These are phyloP conservation scores for Vollenhovia emeryi DNA, from an alignment of 1,140 invertebrate species.

Conservation along the genomic window DNA sequence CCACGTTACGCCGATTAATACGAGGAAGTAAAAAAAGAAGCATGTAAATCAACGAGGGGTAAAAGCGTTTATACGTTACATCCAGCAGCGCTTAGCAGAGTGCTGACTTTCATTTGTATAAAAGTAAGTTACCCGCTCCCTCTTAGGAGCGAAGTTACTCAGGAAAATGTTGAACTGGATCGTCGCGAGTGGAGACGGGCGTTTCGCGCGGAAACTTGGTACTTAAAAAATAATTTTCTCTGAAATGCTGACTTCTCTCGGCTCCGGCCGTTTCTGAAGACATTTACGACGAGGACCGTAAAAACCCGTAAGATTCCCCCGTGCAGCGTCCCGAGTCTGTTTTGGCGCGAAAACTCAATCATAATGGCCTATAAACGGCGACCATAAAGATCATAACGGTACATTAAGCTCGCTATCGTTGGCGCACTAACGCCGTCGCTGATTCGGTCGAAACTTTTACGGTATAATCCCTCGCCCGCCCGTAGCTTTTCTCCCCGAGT, in stretches of 20 bases:
- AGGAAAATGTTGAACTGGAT: background rate
- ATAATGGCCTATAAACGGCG: slow-evolving; percentile 81
- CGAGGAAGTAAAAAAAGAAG: background rate
- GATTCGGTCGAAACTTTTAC: slow-evolving; percentile 55
- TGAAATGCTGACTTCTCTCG: slow-evolving; percentile 22
- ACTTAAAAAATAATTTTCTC: slow-evolving; percentile 27
- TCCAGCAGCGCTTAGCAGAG: background rate
- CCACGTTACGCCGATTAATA: background rate
- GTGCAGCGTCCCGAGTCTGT: slow-evolving; percentile 42
- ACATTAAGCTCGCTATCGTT: slow-evolving; percentile 81
- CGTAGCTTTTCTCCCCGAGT: slow-evolving; percentile 18
- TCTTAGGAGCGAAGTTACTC: background rate
- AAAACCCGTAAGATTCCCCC: background rate
- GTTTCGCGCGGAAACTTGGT: background rate
- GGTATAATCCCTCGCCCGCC: slow-evolving; percentile 59
- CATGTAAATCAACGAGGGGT: background rate
- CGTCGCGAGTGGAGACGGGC: background rate
- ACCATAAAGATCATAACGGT: slow-evolving; percentile 84
- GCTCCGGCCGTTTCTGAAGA: background rate
- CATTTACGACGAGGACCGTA: slow-evolving; percentile 4
- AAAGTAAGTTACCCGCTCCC: background rate
- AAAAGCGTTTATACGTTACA: background rate
- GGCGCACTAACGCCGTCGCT: slow-evolving; percentile 12
- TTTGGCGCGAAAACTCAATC: slow-evolving; percentile 79
- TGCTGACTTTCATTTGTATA: background rate